Base-by-base conservation (phyloP, 2,888 invertebrate species). In the Helicoverpa assulta region DNA sequence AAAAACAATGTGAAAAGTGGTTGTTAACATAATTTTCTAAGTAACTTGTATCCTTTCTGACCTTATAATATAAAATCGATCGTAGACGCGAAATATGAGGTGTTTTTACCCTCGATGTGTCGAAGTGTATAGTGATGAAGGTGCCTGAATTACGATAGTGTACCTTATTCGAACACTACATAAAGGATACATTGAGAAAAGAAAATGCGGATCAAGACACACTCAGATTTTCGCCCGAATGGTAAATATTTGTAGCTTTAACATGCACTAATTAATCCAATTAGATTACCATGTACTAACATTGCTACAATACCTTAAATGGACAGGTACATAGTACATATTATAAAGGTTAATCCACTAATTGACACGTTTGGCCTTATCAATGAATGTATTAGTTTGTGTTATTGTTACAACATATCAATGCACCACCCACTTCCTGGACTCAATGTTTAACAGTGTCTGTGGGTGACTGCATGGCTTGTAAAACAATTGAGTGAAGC, bases 1-100 rank as follows among this genome's bases (percentile, higher is more conserved):
- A 95, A 95, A 95, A 95, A 95, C 95, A 95, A 95, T 95, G 95
- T 95, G 94, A 93, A 95, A 93, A 96, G 96, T 96, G 96, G 96
- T 94, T 96, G 96, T 94, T 96, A 96, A 93, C 87, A 84, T 82
- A 85, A 88, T 90, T 93, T 94, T 94, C 95, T 85, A 80, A 94
- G 93, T 94, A 95, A 90, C 92, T 94, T 93, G 94, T 95, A 94
- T 95, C 95, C 95, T 95, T 95, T 95, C 91, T 93, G 93, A 94
- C 90, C 40, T 90, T 85, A 74, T 85, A 81, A 86, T 81, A 78
- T 70, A 81, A 79, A 87, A 92, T 91, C 88, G 86, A 91, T 88
- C 86, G 86, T 78, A 90, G 90, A 92, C 92, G 90, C 89, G 91
- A 93, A 94, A 95, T 95, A 93, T 94, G 93, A 93, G 90, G 91